Evolutionary conservation across 2,113 vertebrate genomes (phyloP).

Genomic region (Xyrauchen texanus): DNA sequence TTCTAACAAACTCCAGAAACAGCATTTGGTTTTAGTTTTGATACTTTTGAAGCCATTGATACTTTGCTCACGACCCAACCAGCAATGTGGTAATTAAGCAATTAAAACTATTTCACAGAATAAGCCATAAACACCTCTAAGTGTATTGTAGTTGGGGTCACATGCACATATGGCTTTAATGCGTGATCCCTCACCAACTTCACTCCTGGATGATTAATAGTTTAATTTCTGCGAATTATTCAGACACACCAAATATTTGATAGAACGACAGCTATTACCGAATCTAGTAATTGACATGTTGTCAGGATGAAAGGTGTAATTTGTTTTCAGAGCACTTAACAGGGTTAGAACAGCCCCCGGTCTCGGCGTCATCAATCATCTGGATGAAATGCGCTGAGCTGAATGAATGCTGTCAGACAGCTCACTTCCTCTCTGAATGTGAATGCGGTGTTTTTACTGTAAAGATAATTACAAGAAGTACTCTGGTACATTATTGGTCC

Average conservation of each 20-base stretch:
- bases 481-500: constrained; percentile 59
- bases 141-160: constrained; percentile 60
- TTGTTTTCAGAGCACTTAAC: constrained; percentile 80
- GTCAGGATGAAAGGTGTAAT: constrained; percentile 80
- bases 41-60: constrained; percentile 67
- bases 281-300: constrained; percentile 78
- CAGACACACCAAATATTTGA: constrained; percentile 78
- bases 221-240: constrained; percentile 80
- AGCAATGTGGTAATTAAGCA: constrained; percentile 73
- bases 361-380: constrained; percentile 79
- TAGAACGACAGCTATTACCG: constrained; percentile 77
- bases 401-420: constrained; percentile 68
- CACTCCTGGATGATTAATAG: constrained; percentile 76
- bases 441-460: constrained; percentile 63
- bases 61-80: constrained; percentile 58
- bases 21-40: constrained; percentile 80
- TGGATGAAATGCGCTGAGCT: constrained; percentile 70
- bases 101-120: constrained; percentile 75
- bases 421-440: constrained; percentile 57
- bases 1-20: constrained; percentile 54
- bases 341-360: constrained; percentile 74
- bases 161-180: constrained; percentile 51
- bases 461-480: constrained; percentile 67
- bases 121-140: constrained; percentile 73
- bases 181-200: constrained; percentile 64